Percentiles rank a stretch among this genome's conserved stretches.
Conservation (phyloP, 2,113 vertebrate species). For the Chionis minor region DNA sequence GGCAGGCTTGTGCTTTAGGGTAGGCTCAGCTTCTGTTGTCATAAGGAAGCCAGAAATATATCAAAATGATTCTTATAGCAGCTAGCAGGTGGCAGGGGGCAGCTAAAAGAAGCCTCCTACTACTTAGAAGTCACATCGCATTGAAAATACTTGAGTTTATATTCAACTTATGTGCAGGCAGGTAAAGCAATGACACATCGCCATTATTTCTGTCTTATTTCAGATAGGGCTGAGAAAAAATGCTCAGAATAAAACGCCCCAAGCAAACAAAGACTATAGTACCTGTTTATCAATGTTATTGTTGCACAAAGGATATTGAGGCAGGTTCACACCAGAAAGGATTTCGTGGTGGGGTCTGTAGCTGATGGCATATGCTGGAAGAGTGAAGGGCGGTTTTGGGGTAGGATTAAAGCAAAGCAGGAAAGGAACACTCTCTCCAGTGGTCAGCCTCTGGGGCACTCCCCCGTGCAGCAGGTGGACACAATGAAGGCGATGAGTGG, state of each 20-base stretch:
- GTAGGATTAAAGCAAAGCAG: neutral
- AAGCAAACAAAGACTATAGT: neutral
- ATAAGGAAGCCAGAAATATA: neutral
- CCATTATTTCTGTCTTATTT: neutral
- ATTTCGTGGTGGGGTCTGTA: neutral
- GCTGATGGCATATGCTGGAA: neutral
- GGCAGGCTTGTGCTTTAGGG: neutral
- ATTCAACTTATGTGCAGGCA: neutral
- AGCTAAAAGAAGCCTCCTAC: neutral
- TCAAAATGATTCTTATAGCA: neutral
- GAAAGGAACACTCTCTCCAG: neutral
- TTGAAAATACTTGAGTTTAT: neutral
- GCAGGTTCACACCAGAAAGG: neutral
- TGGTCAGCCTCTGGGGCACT: neutral
- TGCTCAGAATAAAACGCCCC: neutral
- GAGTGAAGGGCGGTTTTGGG: neutral
- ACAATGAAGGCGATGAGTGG: neutral
- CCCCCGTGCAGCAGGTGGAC: neutral
- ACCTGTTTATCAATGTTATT: neutral
- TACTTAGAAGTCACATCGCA: neutral
- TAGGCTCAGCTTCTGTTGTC: neutral
- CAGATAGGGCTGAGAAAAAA: neutral
- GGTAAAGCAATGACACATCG: neutral
- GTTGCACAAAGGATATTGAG: neutral
- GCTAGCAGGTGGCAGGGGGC: neutral